Evolutionary conservation across 1,140 invertebrate species (phyloP), one percentile per base, ranked within the genome.

Genomic region (Alviniconcha marisindica): DNA sequence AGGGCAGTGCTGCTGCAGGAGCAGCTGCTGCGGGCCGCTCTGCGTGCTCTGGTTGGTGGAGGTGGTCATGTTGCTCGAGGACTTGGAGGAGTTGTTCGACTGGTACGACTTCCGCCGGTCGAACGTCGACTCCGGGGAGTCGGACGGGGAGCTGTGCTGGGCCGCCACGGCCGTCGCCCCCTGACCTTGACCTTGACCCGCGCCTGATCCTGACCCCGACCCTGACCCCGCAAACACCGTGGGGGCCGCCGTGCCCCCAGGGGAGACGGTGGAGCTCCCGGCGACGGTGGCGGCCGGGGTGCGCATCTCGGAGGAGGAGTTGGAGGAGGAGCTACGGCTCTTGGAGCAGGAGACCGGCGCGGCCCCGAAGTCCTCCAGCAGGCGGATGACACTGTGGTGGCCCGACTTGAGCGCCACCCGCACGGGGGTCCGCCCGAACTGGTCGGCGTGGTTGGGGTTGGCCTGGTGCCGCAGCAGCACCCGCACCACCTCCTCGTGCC

Each of bases 381-480:
- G 90, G 88, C 95, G 94, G 31, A 96, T 95, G 40, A 96, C 95
- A n/a, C 94, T 94, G 40, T 95, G 93, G 90, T 96, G 96, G 0
- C 96, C 96, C 86, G 96, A 96, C 93, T 97, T 97, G 0, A 96
- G 94, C 4, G 96, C 96, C 21, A 97, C 96, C 87, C 96, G 94
- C 73, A 96, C 94, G 5, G 96, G 96, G 86, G 96, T 97, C 74
- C 96, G 92, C 87, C 97, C 97, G 92, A 97, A 98, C 86, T 97
- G 96, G 93, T 99, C 97, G 0, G 97, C 97, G 91, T 98, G 97
- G 90, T 96, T 95, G 0, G 97, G 97, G 95, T 98, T 97, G 0
- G 97, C 98, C 44, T 97, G 97, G 88, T 96, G 96, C 90, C 97
- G 96, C 4, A 99, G 93, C 48, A 99, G 93, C 79, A 96, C 96